Base-by-base conservation (phyloP, 2,888 invertebrate genomes). In the Spicauda simplicius region DNA sequence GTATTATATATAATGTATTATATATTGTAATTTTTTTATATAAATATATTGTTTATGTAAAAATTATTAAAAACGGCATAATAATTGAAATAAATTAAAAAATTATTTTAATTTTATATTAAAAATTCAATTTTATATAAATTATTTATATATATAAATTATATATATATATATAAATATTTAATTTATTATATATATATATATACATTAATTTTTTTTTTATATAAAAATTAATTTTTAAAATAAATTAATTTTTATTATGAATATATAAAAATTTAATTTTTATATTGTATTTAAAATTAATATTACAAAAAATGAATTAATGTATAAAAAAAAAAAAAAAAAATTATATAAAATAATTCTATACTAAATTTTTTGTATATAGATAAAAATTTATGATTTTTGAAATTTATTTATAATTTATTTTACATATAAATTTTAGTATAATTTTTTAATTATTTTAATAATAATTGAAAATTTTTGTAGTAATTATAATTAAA, bases 341-440 rank as follows among this genome's bases (percentile, higher is more conserved):
- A 33, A 33, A 33, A 33, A 33, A 33, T 8, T 33, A 33, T 8
- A 33, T 33, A 8, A 8, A 33, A 8, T 8, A 33, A 33, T 8
- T 84, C 84, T 85, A 83, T 85, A 64, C 52, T 68, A 73, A 76
- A 80, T 76, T 72, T 61, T 69, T 14, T 74, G 2, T 5, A 76
- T 79, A 79, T 81, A 82, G 78, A 82, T 78, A 83, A 90, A 90
- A 87, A 88, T 90, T 90, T 93, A 91, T 93, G 82, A 85, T 91
- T 86, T 91, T 78, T 68, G 69, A 71, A 85, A 80, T 93, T 94
- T 91, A 84, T 87, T 94, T 74, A 79, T 84, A 88, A 74, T 88
- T 91, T 94, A 86, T 90, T 93, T 93, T 93, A 93, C 85, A 94
- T 94, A 91, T 88, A 91, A 93, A 90, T 93, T 93, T 91, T 90